phyloP scores from a whole-genome alignment of 2,888 invertebrate genomes.

The Metopia argyrocephala region DNA sequence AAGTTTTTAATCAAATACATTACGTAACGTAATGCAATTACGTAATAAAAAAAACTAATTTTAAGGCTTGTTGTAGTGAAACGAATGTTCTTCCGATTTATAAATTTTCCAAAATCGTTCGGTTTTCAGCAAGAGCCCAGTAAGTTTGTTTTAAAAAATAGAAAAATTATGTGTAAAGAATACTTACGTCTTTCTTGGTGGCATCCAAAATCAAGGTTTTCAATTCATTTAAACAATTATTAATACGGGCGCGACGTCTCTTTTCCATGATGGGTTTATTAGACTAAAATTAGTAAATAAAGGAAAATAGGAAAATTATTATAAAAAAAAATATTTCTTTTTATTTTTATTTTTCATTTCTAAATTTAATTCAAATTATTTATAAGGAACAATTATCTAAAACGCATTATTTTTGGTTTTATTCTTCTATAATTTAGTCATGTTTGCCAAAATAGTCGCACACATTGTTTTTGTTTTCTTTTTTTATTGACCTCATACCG shows the following conservation, averaged over 20 bases:
- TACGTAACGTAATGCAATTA: background rate
- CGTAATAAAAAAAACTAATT: background rate
- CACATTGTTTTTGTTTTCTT: background rate
- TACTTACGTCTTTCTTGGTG: slow-evolving; percentile 93
- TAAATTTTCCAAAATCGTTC: too few species aligned
- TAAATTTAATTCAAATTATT: background rate
- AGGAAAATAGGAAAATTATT: slow-evolving; percentile 34
- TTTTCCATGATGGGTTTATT: slow-evolving; percentile 97
- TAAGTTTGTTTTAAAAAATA: background rate
- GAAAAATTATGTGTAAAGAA: background rate
- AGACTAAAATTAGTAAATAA: slow-evolving; percentile 82
- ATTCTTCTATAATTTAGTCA: slow-evolving; percentile 32
- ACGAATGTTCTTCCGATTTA: too few species aligned
- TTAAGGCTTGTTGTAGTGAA: too few species aligned
- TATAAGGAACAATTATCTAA: background rate
- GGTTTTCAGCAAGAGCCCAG: background rate
- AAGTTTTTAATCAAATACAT: background rate
- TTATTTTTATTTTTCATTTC: background rate
- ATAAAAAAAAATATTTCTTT: background rate
- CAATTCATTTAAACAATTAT: slow-evolving; percentile 91
- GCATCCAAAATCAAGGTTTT: slow-evolving; percentile 91
- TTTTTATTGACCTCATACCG: slow-evolving; percentile 50
- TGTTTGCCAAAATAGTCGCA: slow-evolving; percentile 36
- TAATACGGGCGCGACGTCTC: slow-evolving; percentile 91
- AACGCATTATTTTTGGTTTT: background rate